These are phyloP conservation scores for Yponomeuta plumbellus DNA, from an alignment of 2,888 invertebrate genomes.

Conservation along the genomic window DNA sequence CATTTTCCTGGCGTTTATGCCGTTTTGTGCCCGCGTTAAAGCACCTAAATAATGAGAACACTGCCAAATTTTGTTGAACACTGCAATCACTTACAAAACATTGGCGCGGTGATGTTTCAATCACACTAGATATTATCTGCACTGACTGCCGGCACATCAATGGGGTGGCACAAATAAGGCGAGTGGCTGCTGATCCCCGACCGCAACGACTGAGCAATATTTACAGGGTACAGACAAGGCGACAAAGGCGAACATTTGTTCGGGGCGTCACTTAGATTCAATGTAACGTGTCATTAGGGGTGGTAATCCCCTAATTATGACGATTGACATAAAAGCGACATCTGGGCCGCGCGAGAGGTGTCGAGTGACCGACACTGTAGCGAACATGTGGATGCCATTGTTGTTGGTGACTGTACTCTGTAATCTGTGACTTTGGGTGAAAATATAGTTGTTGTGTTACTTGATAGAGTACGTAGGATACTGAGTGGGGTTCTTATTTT, in stretches of 20 bases:
- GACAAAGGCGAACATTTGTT: slow-evolving; percentile 58
- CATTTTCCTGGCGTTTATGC: slow-evolving; percentile 24
- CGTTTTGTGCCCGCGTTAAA: neutral
- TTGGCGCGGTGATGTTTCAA: neutral
- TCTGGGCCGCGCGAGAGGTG: slow-evolving; percentile 68
- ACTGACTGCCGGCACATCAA: slow-evolving; percentile 17
- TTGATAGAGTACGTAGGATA: too few species aligned
- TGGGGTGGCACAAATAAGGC: neutral
- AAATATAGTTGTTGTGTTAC: neutral
- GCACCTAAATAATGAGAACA: neutral
- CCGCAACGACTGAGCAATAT: slow-evolving; percentile 51
- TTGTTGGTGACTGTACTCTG: slow-evolving; percentile 4
- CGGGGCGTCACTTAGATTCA: slow-evolving; percentile 68
- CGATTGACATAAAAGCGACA: slow-evolving; percentile 74
- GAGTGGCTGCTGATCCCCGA: neutral
- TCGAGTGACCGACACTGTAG: slow-evolving; percentile 49
- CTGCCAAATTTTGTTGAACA: neutral
- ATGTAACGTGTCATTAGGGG: slow-evolving; percentile 72
- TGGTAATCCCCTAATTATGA: slow-evolving; percentile 74
- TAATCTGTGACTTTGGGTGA: neutral
- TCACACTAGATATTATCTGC: slow-evolving; percentile 6
- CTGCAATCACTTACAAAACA: neutral
- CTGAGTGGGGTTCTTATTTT: too few species aligned
- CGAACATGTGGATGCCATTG: slow-evolving; percentile 2
- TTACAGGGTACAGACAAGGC: slow-evolving; percentile 36